Evolutionary conservation across 2,113 vertebrate species (phyloP).

Genomic region (Notiomystis cincta): DNA sequence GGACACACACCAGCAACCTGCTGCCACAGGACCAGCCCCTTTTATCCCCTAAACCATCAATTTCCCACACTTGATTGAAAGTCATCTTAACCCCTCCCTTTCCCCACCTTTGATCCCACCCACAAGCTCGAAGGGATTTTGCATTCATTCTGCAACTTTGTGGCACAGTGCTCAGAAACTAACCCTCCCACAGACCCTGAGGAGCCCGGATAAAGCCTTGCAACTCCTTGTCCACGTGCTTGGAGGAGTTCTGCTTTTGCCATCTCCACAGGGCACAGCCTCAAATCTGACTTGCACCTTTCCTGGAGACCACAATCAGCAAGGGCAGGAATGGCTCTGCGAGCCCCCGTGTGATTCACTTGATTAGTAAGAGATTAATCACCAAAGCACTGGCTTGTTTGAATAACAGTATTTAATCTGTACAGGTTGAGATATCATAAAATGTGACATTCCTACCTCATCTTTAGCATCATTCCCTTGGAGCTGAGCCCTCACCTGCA

Average conservation of each 20-base stretch:
- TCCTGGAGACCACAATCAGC: fast-evolving
- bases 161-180: background rate
- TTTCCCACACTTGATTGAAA: background rate
- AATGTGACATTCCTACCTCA: conserved; percentile 37
- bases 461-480: conserved; percentile 8
- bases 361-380: background rate
- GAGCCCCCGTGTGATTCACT: fast-evolving
- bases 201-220: background rate
- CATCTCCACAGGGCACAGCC: fast-evolving
- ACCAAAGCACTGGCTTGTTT: conserved; percentile 4
- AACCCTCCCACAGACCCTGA: fast-evolving
- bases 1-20: fast-evolving
- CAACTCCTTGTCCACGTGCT: fast-evolving
- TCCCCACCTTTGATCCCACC: background rate
- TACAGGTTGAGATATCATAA: conserved; percentile 21
- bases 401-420: conserved; percentile 61
- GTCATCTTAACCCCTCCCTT: background rate
- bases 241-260: background rate
- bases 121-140: background rate
- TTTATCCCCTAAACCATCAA: fast-evolving
- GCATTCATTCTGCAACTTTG: background rate
- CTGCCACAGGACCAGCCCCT: background rate
- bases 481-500: background rate
- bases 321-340: fast-evolving
- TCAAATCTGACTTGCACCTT: fast-evolving